A percentile compares a stretch with the other conserved stretches of the same genome.
Evolutionary conservation across 2,888 invertebrate genomes (phyloP).

Genomic region (Lutraria lutraria): DNA sequence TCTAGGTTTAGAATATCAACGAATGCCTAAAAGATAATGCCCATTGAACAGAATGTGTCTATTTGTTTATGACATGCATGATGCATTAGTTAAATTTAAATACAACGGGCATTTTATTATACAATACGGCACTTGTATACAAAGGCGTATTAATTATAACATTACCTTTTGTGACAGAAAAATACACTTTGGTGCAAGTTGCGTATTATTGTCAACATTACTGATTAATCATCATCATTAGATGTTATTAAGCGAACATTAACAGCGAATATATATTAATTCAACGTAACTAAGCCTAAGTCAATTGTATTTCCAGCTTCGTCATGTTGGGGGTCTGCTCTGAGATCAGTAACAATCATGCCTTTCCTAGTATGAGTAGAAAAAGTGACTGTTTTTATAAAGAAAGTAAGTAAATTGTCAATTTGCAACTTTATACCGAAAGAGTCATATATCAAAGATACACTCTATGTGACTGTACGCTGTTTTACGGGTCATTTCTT

Average conservation of each 20-base stretch:
- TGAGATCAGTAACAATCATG: not conserved
- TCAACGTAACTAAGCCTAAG: not conserved
- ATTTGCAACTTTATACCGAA: not conserved
- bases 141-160: too few relatives aligned
- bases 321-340: slow-evolving; percentile 3
- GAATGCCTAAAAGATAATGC: too few relatives aligned
- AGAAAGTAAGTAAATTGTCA: slow-evolving; percentile 4
- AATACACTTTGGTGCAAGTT: not conserved
- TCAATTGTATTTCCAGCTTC: slow-evolving; percentile 10
- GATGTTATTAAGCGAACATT: slow-evolving; percentile 17
- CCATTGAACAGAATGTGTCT: too few relatives aligned
- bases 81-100: too few relatives aligned
- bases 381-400: not conserved
- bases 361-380: slow-evolving; percentile 8
- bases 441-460: slow-evolving; percentile 9
- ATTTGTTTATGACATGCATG: too few relatives aligned
- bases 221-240: not conserved
- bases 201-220: not conserved
- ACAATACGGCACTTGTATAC: too few relatives aligned
- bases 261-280: not conserved
- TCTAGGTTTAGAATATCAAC: too few relatives aligned
- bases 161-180: not conserved
- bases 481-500: slow-evolving; percentile 16
- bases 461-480: not conserved
- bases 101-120: too few relatives aligned